Evolutionary conservation across 2,888 invertebrate species (phyloP).

Genomic region (Morpho achilles): DNA sequence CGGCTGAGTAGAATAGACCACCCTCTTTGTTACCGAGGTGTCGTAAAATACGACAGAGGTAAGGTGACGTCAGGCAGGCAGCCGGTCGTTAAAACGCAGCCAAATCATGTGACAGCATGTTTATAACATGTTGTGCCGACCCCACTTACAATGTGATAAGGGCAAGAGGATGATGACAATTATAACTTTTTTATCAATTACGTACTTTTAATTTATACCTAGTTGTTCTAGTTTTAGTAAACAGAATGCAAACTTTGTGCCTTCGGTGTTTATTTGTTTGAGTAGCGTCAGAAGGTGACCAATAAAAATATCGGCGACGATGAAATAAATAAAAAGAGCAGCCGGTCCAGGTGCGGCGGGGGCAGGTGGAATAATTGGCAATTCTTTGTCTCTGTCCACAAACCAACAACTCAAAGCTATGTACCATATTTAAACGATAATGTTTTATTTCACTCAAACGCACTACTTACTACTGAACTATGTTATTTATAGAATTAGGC

Average conservation of each 20-base stretch:
- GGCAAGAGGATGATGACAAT: no score
- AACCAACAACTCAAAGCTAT: conserved; percentile 42
- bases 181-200: no score
- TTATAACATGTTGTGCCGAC: no score
- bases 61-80: no score
- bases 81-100: no score
- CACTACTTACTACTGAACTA: no score
- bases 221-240: conserved; percentile 14
- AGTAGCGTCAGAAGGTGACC: conserved; percentile 60
- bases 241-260: conserved; percentile 24
- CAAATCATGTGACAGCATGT: no score
- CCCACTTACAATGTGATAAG: no score
- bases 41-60: no score
- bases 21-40: no score
- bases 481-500: no score
- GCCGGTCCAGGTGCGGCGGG: conserved; percentile 70
- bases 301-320: conserved; percentile 75
- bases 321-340: conserved; percentile 76
- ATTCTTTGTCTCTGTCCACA: conserved; percentile 70
- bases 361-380: conserved; percentile 78
- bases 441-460: conserved; percentile 48
- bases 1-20: no score
- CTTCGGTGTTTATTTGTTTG: conserved; percentile 40
- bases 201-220: not conserved
- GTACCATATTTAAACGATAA: conserved; percentile 44